Evolutionary conservation across 2,797 vertebrate genomes (phyloP), one percentile per base, ranked within the genome.

Genomic region (Capromys pilorides): DNA sequence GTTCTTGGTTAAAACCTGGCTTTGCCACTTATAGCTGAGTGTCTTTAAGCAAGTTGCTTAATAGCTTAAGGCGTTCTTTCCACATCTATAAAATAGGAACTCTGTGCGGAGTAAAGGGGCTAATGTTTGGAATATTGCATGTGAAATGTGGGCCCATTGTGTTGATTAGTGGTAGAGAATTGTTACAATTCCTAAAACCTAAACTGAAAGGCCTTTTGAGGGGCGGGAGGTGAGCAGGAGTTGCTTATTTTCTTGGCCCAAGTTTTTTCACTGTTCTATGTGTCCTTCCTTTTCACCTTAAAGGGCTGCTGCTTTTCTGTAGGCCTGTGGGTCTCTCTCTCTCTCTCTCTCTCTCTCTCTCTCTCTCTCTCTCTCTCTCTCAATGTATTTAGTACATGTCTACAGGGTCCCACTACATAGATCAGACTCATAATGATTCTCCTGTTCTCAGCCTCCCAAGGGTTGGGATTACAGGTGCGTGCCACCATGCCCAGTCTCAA

Each of bases 171-270:
- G 21, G 33, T 95, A 16, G 1, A 67, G 28, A 92, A 45, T 54
- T 10, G 0, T 80, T 81, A 8, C 39, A 5, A 19, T 90, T 77
- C 31, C 75, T 92, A n/a, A n/a, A 39, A 61, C 5, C 81, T 45
- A 94, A 88, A 21, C n/a, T 9, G 51, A 31, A 69, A 51, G 28
- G 33, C 69, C 0, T 36, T 6, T 31, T 24, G 41, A 39, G 41
- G 2, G 81, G 3, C 21, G 33, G 0, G 4, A n/a, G n/a, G n/a
- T n/a, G n/a, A n/a, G 5, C 10, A 31, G 36, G n/a, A n/a, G n/a
- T n/a, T 39, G 54, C 39, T 21, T 33, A 10, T 66, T 64, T 86
- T 69, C 41, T 51, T 84, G 81, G 66, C 67, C 80, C 59, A 31
- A 0, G 36, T 57, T 88, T 71, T 79, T 22, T 24, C 51, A 19